These are phyloP conservation scores for Gymnoscopelus braueri DNA, from an alignment of 2,797 vertebrate genomes.

Conservation along the genomic window DNA sequence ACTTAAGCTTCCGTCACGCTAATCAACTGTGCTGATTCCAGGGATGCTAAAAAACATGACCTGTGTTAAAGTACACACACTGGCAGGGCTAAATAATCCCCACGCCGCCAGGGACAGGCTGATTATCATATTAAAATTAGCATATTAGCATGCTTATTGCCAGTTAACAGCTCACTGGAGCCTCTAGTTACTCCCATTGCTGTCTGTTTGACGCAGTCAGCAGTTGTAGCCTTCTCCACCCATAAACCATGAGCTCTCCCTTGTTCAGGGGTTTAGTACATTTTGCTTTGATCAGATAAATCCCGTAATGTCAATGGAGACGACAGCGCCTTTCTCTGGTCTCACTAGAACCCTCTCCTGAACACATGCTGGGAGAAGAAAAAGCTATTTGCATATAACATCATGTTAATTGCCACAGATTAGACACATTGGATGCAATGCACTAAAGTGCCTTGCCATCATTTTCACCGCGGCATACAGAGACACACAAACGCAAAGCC, in stretches of 20 bases:
- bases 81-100: slow-evolving; percentile 55
- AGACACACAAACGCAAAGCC: slow-evolving; percentile 12
- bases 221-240: slow-evolving; percentile 46
- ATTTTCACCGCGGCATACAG: slow-evolving; percentile 1
- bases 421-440: not conserved
- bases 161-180: slow-evolving; percentile 45
- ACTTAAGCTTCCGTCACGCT: slow-evolving; percentile 37
- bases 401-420: not conserved
- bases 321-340: slow-evolving; percentile 28
- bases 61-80: slow-evolving; percentile 61
- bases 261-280: slow-evolving; percentile 44
- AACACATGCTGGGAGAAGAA: slow-evolving; percentile 19
- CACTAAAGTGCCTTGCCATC: slow-evolving; percentile 3
- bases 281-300: slow-evolving; percentile 68
- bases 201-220: slow-evolving; percentile 61
- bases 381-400: slow-evolving; percentile 7
- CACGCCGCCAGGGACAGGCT: slow-evolving; percentile 30
- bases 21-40: slow-evolving; percentile 46
- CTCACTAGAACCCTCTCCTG: slow-evolving; percentile 26
- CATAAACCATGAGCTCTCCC: slow-evolving; percentile 47
- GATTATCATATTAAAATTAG: slow-evolving; percentile 69
- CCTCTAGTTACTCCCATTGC: slow-evolving; percentile 42
- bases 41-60: slow-evolving; percentile 54
- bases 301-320: slow-evolving; percentile 43
- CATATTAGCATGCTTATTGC: slow-evolving; percentile 66